Percentiles rank a stretch among this genome's conserved stretches.
phyloP scores from a whole-genome alignment of 2,888 invertebrate species.

The Chromoteleia sp. region DNA sequence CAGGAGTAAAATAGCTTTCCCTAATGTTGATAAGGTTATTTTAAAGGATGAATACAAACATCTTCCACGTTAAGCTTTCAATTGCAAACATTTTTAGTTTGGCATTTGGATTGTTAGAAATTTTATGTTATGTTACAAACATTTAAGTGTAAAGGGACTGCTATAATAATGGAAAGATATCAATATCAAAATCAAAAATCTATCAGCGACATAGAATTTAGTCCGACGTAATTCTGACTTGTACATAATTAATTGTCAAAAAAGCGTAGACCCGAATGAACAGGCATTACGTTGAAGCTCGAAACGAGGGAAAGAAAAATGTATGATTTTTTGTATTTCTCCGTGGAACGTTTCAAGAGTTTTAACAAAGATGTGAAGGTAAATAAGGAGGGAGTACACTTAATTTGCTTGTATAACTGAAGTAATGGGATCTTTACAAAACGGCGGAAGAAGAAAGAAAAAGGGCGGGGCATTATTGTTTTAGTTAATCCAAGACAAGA shows the following conservation, averaged over 20 bases:
- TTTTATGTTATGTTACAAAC: not conserved
- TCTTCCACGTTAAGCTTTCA: slow-evolving; percentile 8
- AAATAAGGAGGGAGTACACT: slow-evolving; percentile 41
- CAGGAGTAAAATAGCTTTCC: slow-evolving; percentile 32
- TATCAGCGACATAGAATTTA: slow-evolving; percentile 1
- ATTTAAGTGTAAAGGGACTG: not conserved
- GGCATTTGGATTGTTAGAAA: not conserved
- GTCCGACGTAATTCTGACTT: slow-evolving; percentile 2
- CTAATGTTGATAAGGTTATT: slow-evolving; percentile 32
- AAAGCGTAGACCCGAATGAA: not conserved
- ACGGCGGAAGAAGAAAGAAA: not conserved
- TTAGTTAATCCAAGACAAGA: slow-evolving; percentile 38
- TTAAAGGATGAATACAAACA: slow-evolving; percentile 7
- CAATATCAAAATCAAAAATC: too few species aligned
- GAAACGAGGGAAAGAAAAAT: slow-evolving; percentile 9
- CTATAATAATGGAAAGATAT: too few species aligned
- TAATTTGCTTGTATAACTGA: slow-evolving; percentile 44
- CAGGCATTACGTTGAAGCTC: not conserved
- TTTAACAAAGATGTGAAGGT: slow-evolving; percentile 35
- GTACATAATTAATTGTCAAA: slow-evolving; percentile 16
- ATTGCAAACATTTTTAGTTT: slow-evolving; percentile 1
- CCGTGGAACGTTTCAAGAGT: not conserved
- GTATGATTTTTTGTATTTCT: slow-evolving; percentile 16
- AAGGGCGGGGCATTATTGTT: slow-evolving; percentile 21
- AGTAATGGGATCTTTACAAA: slow-evolving; percentile 33